phyloP scores from a whole-genome alignment of 2,888 invertebrate species.

The Chaitophorus viminalis region DNA sequence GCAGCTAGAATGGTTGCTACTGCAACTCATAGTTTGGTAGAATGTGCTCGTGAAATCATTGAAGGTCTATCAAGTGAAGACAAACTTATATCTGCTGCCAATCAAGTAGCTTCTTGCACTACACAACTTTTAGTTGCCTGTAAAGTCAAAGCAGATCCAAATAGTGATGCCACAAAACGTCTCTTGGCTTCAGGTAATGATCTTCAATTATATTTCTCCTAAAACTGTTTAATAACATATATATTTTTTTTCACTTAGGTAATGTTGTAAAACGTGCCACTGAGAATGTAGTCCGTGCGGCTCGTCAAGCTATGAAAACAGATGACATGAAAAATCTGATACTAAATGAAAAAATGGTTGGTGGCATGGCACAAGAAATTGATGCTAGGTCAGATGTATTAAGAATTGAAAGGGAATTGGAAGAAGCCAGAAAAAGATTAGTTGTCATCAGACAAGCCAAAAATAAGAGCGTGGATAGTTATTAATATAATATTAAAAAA shows the following conservation, averaged over 20 bases:
- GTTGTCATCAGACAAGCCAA: conserved; percentile 55
- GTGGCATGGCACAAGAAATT: conserved; percentile 59
- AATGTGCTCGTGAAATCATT: conserved; percentile 58
- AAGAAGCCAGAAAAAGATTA: conserved; percentile 58
- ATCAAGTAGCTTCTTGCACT: conserved; percentile 58
- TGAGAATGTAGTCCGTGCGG: conserved; percentile 55
- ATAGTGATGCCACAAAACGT: conserved; percentile 57
- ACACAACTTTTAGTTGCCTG: conserved; percentile 58
- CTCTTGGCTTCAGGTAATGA: conserved; percentile 53
- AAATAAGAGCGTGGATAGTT: conserved; percentile 49
- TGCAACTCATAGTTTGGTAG: conserved; percentile 55
- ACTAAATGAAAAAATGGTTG: conserved; percentile 53
- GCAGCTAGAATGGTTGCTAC: conserved; percentile 58
- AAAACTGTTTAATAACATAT: background rate
- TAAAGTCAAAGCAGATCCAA: conserved; percentile 59
- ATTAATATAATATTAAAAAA: conserved; percentile 35
- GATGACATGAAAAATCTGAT: conserved; percentile 53
- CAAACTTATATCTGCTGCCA: conserved; percentile 59
- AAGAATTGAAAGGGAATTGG: conserved; percentile 57
- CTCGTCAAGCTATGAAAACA: conserved; percentile 56
- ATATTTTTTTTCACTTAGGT: conserved; percentile 26
- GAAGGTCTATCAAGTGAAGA: conserved; percentile 59
- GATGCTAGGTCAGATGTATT: conserved; percentile 58
- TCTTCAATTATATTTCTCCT: background rate
- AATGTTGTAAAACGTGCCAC: conserved; percentile 60